A percentile compares a stretch with the other conserved stretches of the same genome.
Evolutionary conservation across 2,797 vertebrate species (phyloP).

Genomic region (Oreortyx pictus): DNA sequence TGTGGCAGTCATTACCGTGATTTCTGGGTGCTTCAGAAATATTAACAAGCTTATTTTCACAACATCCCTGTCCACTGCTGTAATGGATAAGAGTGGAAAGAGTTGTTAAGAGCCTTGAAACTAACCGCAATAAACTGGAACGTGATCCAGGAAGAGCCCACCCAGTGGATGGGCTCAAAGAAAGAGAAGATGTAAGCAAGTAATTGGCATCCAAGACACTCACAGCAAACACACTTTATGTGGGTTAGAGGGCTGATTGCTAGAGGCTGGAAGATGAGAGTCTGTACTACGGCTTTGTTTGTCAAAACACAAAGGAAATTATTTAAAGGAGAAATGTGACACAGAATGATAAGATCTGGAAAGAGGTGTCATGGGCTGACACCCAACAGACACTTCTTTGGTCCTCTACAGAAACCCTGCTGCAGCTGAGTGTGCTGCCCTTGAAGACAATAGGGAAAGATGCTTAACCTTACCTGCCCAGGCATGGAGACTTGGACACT

Average conservation of each 20-base stretch:
- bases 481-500: not conserved
- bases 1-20: not conserved
- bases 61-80: not conserved
- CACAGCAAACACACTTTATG: not conserved
- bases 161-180: not conserved
- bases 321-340: not conserved
- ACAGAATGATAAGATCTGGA: not conserved
- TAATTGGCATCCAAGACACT: not conserved
- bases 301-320: not conserved
- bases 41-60: not conserved
- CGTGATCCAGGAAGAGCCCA: not conserved
- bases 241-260: not conserved
- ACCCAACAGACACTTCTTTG: not conserved
- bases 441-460: not conserved
- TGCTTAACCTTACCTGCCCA: not conserved
- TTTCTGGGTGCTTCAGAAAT: constrained; percentile 41
- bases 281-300: not conserved
- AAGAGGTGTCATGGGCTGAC: not conserved
- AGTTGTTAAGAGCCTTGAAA: constrained; percentile 26
- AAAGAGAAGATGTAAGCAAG: not conserved
- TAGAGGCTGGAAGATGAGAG: not conserved
- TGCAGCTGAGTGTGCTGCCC: not conserved
- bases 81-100: constrained; percentile 1
- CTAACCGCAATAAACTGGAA: not conserved
- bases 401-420: not conserved